phyloP scores from a whole-genome alignment of 2,113 vertebrate species.

The Notarius quadriscutis region DNA sequence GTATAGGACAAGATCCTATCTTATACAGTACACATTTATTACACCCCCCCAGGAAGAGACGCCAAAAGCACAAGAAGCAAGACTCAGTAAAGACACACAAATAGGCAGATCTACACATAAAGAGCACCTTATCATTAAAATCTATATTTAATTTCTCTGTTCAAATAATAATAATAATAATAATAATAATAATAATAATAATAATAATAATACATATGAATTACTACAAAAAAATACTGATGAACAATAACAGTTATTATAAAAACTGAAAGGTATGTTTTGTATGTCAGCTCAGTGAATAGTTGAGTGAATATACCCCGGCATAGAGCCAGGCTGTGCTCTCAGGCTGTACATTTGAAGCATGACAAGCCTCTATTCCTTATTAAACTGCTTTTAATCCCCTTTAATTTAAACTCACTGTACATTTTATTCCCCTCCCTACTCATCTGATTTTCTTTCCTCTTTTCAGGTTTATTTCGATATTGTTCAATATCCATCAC shows the following conservation, averaged over 20 bases:
- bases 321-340: neutral
- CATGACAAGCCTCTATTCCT: neutral
- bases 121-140: constrained; percentile 54
- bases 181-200: constrained; percentile 55
- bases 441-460: neutral
- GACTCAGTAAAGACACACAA: constrained; percentile 40
- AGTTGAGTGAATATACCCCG: constrained; percentile 8
- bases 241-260: constrained; percentile 36
- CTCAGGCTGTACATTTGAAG: constrained; percentile 16
- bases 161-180: constrained; percentile 24
- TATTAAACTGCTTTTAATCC: neutral
- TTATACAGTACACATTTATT: constrained; percentile 23
- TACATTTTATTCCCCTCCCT: neutral
- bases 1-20: constrained; percentile 19
- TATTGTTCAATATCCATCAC: neutral
- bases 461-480: neutral
- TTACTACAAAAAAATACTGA: constrained; percentile 36
- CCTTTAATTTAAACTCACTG: neutral
- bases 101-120: constrained; percentile 49
- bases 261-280: constrained; percentile 27
- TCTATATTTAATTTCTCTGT: constrained; percentile 56
- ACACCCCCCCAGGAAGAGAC: constrained; percentile 13
- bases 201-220: constrained; percentile 55
- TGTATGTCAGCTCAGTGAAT: constrained; percentile 15
- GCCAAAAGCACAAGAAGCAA: constrained; percentile 47